Evolutionary conservation across 2,888 invertebrate genomes (phyloP), one percentile per base, ranked within the genome.

Genomic region (Callyntrura sp.): DNA sequence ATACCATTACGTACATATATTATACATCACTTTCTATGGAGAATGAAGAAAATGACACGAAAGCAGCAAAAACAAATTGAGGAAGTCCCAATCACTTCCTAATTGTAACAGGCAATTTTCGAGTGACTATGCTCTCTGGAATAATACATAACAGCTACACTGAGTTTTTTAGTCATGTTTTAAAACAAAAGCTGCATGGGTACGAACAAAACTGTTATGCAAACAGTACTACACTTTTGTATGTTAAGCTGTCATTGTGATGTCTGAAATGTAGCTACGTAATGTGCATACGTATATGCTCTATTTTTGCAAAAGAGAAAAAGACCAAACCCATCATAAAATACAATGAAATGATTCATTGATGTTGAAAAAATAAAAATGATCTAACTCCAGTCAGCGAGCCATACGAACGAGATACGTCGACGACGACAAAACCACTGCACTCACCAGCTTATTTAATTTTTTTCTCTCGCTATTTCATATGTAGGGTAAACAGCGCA

Each of bases 11-110:
- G 1, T 51, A n/a, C 2, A 55, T 14, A 57, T 35, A 57, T 60
- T 35, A 35, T 6, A 35, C 2, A 6, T 2, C 35, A 28, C 43
- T 45, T 43, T 20, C 11, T 11, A n/a, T 35, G 35, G 9, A 17
- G 28, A 48, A 65, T 48, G 48, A 43, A 51, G 25, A 76, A 78
- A 81, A 68, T 62, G 45, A 76, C 83, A 83, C 35, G 35, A 35
- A 35, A 35, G 83, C 45, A 62, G 9, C 43, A 88, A 88, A 57
- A 68, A 89, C 91, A 88, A 91, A 92, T 91, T 91, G 92, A 92
- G 92, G 92, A 92, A 92, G 92, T 92, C 88, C 91, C 91, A 92
- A 92, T 91, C 87, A 90, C 90, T 92, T 92, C 92, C 92, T 92
- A 92, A 92, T 92, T 92, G 86, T 85, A 82, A 83, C 85, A 81